A percentile compares a stretch with the other conserved stretches of the same genome.
Conservation (phyloP, 2,797 vertebrate species). For the Labeo calbasu region DNA sequence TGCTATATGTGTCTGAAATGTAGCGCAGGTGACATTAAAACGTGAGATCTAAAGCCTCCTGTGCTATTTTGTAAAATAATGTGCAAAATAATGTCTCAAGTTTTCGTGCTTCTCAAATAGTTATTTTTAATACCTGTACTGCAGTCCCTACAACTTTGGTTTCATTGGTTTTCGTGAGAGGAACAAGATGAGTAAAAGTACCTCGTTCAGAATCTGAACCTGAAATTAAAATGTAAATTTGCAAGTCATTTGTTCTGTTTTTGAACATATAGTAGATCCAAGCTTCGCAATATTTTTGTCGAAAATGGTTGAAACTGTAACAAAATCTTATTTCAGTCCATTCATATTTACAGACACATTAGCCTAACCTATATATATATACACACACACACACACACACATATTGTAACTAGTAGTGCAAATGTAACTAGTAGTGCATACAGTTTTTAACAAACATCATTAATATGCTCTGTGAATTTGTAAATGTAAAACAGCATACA, state of each 20-base stretch:
- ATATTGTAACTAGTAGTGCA: too few relatives aligned
- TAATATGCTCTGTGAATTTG: neutral
- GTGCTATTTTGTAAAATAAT: neutral
- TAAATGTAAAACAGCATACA: neutral
- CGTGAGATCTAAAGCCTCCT: neutral
- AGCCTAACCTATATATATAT: neutral
- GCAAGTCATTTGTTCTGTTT: neutral
- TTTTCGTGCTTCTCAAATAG: neutral
- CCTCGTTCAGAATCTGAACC: neutral
- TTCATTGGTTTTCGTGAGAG: neutral
- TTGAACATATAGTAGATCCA: neutral
- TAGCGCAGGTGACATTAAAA: neutral
- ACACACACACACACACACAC: too few relatives aligned
- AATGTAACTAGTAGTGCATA: neutral
- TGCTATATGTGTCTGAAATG: neutral
- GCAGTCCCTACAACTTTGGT: neutral
- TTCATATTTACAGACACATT: neutral
- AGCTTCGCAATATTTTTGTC: neutral
- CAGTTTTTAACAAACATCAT: neutral
- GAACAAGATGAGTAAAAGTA: neutral
- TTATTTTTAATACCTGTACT: conserved; percentile 1
- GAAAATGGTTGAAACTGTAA: neutral
- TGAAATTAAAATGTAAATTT: neutral
- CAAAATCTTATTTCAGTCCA: neutral
- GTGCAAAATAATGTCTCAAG: neutral